A percentile compares a stretch with the other conserved stretches of the same genome.
phyloP scores from a whole-genome alignment of 1,140 invertebrate species.

The Kradibia gibbosae region DNA sequence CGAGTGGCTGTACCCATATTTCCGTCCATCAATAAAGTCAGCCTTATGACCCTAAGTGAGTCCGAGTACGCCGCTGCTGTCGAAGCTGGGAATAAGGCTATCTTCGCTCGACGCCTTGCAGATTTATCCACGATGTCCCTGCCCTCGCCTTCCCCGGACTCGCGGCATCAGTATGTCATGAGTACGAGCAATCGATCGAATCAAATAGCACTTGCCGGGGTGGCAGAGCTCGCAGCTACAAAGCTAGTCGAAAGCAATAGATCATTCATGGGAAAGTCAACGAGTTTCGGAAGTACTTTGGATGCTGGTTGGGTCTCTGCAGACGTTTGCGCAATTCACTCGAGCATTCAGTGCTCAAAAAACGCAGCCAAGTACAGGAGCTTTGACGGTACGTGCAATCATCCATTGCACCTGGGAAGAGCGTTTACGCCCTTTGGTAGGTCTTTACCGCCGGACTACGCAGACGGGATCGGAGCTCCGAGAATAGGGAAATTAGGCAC shows the following conservation, averaged over 20 bases:
- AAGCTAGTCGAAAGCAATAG: slow-evolving; percentile 69
- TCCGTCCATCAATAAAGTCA: neutral
- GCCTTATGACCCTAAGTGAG: slow-evolving; percentile 57
- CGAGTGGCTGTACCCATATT: neutral
- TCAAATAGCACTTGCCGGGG: slow-evolving; percentile 76
- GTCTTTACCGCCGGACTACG: slow-evolving; percentile 81
- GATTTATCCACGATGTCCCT: slow-evolving; percentile 72
- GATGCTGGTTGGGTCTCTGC: slow-evolving; percentile 72
- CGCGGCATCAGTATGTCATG: slow-evolving; percentile 79
- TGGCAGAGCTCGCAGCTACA: slow-evolving; percentile 79
- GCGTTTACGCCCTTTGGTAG: slow-evolving; percentile 85
- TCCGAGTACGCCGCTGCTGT: slow-evolving; percentile 69
- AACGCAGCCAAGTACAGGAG: slow-evolving; percentile 74
- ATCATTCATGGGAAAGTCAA: slow-evolving; percentile 55
- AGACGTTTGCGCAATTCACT: slow-evolving; percentile 60
- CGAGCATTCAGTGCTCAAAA: slow-evolving; percentile 55
- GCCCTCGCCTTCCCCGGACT: slow-evolving; percentile 76
- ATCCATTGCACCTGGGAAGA: slow-evolving; percentile 79
- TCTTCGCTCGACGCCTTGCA: slow-evolving; percentile 72
- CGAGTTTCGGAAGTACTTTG: slow-evolving; percentile 68
- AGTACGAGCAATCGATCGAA: slow-evolving; percentile 75
- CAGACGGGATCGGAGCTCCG: slow-evolving; percentile 83
- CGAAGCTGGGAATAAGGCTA: slow-evolving; percentile 73
- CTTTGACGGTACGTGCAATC: slow-evolving; percentile 86
- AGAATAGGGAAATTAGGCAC: slow-evolving; percentile 74